Conservation (phyloP, 2,113 vertebrate species). For the Pelecanus crispus region DNA sequence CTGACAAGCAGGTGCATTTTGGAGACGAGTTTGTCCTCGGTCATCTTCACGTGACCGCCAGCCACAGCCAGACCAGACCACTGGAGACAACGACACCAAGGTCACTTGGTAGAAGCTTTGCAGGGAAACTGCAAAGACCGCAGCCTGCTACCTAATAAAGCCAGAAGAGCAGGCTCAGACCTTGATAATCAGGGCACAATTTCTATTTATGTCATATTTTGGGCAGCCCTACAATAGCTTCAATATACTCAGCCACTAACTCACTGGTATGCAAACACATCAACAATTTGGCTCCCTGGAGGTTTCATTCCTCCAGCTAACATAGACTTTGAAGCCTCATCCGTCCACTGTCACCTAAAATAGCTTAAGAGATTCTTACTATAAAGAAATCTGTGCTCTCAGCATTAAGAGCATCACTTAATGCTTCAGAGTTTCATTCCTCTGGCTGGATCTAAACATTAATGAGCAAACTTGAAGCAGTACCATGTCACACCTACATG, state of each 20-base stretch:
- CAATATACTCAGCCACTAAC: neutral
- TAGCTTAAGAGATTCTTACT: neutral
- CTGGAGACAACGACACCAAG: neutral
- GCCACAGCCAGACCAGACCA: constrained; percentile 83
- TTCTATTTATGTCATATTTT: constrained; percentile 45
- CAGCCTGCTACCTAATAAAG: constrained; percentile 59
- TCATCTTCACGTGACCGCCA: constrained; percentile 82
- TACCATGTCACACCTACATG: neutral
- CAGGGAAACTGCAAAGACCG: neutral
- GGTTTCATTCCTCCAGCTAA: neutral
- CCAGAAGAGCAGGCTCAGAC: constrained; percentile 18
- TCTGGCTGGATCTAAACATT: neutral
- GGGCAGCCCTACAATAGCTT: constrained; percentile 38
- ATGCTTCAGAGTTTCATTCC: neutral
- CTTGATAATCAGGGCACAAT: neutral
- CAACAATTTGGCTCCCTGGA: constrained; percentile 5
- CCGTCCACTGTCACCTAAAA: constrained; percentile 3
- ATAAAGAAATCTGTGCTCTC: neutral
- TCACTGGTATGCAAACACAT: constrained; percentile 25
- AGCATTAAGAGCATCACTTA: neutral
- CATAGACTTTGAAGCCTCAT: neutral
- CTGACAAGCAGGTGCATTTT: constrained; percentile 85
- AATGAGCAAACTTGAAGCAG: neutral
- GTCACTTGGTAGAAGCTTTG: neutral
- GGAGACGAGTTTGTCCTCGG: constrained; percentile 84